Base-by-base conservation (phyloP, 2,113 vertebrate genomes). In the Polyodon spathula region DNA sequence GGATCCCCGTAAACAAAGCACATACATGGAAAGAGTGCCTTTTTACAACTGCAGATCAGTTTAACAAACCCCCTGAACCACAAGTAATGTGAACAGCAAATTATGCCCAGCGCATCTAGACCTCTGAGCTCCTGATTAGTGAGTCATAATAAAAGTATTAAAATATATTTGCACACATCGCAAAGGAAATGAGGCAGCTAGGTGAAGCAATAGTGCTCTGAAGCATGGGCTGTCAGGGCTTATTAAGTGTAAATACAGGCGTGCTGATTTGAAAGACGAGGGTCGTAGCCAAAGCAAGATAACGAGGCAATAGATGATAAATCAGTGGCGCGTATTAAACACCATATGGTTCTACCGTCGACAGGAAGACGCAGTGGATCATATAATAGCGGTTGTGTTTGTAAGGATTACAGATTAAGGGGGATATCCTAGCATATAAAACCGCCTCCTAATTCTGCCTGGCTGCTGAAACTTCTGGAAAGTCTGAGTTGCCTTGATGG, bases 1-100 rank as follows among this genome's bases (percentile, higher is more conserved):
- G 9, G 62, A 64, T 42, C 46, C 39, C 9, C 8, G 54, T 40
- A 16, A 57, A 39, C 51, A 39, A 73, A 72, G 38, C 63, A 56
- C 60, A 59, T 56, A 4, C 53, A 27, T 59, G 56, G 63, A 66
- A 67, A 63, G 8, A 62, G 63, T 62, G 63, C 58, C 2, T 66
- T 70, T 74, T 72, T 68, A 62, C 56, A 44, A 67, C 67, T 55
- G 37, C 61, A 43, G 52, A 59, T 9, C 70, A 65, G 65, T 79
- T 66, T 80, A 78, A 78, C 81, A 77, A 81, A 81, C 70, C 75
- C 81, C 86, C 69, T 77, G 80, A 78, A 84, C 80, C 83, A 56
- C 67, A 68, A 80, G 76, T 78, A 76, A 78, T 77, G 39, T 38
- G 71, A 73, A 65, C 46, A 57, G 75, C 72, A 78, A 73, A 76